Evolutionary conservation across 2,113 vertebrate genomes (phyloP).

Genomic region (Hippolais icterina): DNA sequence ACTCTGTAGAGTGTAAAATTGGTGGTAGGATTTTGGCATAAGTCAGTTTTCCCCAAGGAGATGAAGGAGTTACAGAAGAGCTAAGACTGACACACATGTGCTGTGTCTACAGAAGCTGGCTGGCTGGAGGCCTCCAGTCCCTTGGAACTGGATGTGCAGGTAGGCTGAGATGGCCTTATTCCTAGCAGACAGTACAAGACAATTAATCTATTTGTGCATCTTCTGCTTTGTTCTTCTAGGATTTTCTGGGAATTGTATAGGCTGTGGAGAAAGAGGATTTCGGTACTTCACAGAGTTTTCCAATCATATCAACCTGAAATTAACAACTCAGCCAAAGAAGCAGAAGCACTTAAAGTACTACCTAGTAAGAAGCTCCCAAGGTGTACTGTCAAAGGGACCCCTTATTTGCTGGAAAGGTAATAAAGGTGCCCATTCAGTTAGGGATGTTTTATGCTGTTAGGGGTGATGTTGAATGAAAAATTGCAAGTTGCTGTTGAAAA

Average conservation of each 20-base stretch:
- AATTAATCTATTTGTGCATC: not conserved
- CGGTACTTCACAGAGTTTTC: slow-evolving; percentile 99
- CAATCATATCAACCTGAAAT: slow-evolving; percentile 98
- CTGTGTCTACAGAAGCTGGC: not conserved
- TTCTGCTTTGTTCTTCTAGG: slow-evolving; percentile 74
- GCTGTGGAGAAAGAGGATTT: slow-evolving; percentile 98
- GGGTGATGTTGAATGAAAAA: not conserved
- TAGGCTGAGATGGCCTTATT: not conserved
- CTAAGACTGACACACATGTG: not conserved
- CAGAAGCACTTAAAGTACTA: slow-evolving; percentile 99
- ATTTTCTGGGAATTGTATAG: slow-evolving; percentile 97
- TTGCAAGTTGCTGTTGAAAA: not conserved
- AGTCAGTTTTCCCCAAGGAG: not conserved
- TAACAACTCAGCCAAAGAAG: slow-evolving; percentile 99
- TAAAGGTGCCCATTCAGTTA: not conserved
- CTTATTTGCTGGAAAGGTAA: slow-evolving; percentile 99
- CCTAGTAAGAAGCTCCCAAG: slow-evolving; percentile 94
- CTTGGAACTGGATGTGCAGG: not conserved
- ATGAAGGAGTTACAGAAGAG: not conserved
- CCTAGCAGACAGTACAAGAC: not conserved
- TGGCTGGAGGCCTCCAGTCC: not conserved
- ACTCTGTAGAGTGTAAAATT: not conserved
- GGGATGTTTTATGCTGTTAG: not conserved
- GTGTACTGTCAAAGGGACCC: slow-evolving; percentile 92
- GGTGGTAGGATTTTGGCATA: not conserved